These are phyloP conservation scores for Elaphurus davidianus DNA, from an alignment of 2,113 vertebrate genomes.

Conservation along the genomic window DNA sequence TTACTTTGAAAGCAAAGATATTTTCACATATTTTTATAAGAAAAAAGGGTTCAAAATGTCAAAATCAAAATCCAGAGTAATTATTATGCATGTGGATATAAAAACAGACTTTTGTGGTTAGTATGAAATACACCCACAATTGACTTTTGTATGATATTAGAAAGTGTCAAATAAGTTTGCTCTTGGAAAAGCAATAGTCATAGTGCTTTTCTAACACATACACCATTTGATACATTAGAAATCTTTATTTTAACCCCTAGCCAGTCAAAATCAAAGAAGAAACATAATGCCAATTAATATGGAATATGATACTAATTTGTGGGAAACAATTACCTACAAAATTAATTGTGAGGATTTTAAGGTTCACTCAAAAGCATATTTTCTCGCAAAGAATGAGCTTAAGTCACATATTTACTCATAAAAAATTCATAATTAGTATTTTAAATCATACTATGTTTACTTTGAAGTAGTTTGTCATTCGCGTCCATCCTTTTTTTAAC, in stretches of 20 bases:
- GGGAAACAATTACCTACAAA: not conserved
- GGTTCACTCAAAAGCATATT: not conserved
- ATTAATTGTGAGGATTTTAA: not conserved
- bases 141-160: not conserved
- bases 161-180: not conserved
- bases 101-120: not conserved
- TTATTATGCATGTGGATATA: not conserved
- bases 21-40: not conserved
- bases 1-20: not conserved
- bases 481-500: not conserved
- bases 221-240: not conserved
- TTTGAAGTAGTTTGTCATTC: not conserved
- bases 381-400: not conserved
- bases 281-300: not conserved
- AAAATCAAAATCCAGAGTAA: not conserved
- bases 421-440: not conserved
- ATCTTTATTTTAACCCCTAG: not conserved
- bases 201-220: not conserved
- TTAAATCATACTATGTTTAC: not conserved
- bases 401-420: not conserved
- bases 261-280: not conserved
- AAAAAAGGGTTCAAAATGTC: not conserved
- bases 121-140: not conserved
- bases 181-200: not conserved
- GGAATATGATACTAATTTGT: not conserved